phyloP scores from a whole-genome alignment of 2,888 invertebrate species.

The Scotopteryx bipunctaria region DNA sequence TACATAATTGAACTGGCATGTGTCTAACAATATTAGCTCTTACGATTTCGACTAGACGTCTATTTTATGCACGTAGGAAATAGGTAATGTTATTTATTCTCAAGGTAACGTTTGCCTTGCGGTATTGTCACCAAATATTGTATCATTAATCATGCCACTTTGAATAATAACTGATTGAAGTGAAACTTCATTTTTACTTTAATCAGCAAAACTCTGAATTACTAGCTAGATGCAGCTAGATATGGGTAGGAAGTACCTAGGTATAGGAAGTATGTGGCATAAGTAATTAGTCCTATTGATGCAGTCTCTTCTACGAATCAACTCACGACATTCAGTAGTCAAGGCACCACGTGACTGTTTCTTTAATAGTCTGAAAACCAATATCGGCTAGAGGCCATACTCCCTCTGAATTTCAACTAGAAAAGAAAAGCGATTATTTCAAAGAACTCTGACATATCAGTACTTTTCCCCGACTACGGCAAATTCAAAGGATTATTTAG shows the following conservation, averaged over 20 bases:
- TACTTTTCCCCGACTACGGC: not conserved
- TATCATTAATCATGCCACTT: too few species aligned
- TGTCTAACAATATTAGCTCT: slow-evolving; percentile 13
- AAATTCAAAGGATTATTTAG: too few species aligned
- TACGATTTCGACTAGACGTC: slow-evolving; percentile 5
- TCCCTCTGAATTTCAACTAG: slow-evolving; percentile 14
- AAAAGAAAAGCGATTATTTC: slow-evolving; percentile 6
- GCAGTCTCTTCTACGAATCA: not conserved
- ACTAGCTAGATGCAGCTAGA: too few species aligned
- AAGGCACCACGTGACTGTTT: slow-evolving; percentile 2
- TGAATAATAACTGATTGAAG: too few species aligned
- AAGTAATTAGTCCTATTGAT: too few species aligned
- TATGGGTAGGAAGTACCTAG: too few species aligned
- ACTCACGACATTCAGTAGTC: not conserved
- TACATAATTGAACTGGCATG: slow-evolving; percentile 16
- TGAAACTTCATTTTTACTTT: too few species aligned
- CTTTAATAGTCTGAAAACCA: slow-evolving; percentile 6
- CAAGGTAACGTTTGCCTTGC: slow-evolving; percentile 1
- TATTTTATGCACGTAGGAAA: not conserved
- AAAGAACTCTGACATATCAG: not conserved
- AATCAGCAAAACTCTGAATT: too few species aligned
- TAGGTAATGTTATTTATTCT: too few species aligned
- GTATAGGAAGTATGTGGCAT: too few species aligned
- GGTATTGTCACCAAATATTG: too few species aligned
- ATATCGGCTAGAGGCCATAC: slow-evolving; percentile 2